A percentile compares a stretch with the other conserved stretches of the same genome.
Conservation (phyloP, 1,140 invertebrate genomes). For the Bombus pascuorum region DNA sequence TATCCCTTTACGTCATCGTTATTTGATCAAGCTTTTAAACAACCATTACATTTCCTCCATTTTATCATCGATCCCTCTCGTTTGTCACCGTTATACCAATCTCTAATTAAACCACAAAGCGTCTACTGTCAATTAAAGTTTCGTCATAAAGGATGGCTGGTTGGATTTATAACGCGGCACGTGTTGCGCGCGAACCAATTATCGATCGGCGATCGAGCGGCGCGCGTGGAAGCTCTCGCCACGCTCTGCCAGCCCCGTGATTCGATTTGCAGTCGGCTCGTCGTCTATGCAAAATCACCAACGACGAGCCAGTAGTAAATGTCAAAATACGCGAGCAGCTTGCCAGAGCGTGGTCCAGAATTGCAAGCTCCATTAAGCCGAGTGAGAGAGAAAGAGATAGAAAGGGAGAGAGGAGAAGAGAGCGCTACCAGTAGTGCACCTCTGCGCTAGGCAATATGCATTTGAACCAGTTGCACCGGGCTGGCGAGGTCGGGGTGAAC, state of each 20-base stretch:
- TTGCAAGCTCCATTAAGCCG: slow-evolving; percentile 69
- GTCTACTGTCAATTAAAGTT: slow-evolving; percentile 28
- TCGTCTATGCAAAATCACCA: slow-evolving; percentile 47
- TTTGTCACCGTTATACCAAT: background rate
- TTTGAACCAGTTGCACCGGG: slow-evolving; percentile 79
- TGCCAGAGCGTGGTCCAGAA: slow-evolving; percentile 34
- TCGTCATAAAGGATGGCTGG: slow-evolving; percentile 9
- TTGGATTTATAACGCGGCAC: slow-evolving; percentile 7
- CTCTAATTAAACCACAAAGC: background rate
- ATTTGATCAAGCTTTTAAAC: too few relatives aligned
- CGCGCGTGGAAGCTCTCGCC: slow-evolving; percentile 8
- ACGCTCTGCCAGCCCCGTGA: slow-evolving; percentile 8
- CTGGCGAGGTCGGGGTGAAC: slow-evolving; percentile 81
- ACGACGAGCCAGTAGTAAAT: slow-evolving; percentile 34
- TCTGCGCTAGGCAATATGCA: slow-evolving; percentile 73
- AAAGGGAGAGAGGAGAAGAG: background rate
- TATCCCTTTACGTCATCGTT: background rate
- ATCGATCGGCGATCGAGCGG: background rate
- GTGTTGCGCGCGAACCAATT: slow-evolving; percentile 2
- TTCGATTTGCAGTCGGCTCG: slow-evolving; percentile 24
- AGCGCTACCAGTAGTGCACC: slow-evolving; percentile 76
- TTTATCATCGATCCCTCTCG: background rate
- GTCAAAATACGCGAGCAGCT: slow-evolving; percentile 58
- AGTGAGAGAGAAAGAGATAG: background rate
- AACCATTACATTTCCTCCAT: background rate